These are phyloP conservation scores for Leptodactylus fuscus DNA, from an alignment of 2,113 vertebrate species.

Conservation along the genomic window DNA sequence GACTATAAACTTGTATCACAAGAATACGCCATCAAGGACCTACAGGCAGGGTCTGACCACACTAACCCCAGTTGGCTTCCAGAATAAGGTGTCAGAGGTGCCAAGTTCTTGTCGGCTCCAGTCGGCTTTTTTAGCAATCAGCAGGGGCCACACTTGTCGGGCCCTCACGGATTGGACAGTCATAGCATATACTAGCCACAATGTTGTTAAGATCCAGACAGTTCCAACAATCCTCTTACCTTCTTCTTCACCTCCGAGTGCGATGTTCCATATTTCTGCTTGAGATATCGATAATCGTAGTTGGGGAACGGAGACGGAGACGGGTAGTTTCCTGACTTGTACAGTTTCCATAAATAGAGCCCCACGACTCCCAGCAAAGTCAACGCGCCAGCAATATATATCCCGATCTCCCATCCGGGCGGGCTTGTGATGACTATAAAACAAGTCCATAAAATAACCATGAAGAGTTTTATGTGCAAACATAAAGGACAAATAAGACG, in stretches of 20 bases:
- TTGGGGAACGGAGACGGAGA: conserved; percentile 94
- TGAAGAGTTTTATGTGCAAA: conserved; percentile 25
- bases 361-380: conserved; percentile 84
- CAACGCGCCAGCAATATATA: conserved; percentile 88
- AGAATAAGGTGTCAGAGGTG: too few species aligned
- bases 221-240: too few species aligned
- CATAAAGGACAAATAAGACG: conserved; percentile 23
- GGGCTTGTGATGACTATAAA: conserved; percentile 84
- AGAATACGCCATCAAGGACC: too few species aligned
- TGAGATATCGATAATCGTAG: conserved; percentile 94
- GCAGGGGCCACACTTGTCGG: too few species aligned
- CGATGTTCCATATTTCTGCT: conserved; percentile 91
- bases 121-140: too few species aligned
- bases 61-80: too few species aligned
- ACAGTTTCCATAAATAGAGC: conserved; percentile 94
- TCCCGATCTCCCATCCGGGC: conserved; percentile 88
- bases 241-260: conserved; percentile 79
- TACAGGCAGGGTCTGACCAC: too few species aligned
- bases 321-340: conserved; percentile 91
- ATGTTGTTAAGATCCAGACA: too few species aligned
- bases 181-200: too few species aligned
- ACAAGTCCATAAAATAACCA: conserved; percentile 40
- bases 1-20: too few species aligned
- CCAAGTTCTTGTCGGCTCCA: too few species aligned
- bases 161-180: too few species aligned